phyloP scores from a whole-genome alignment of 2,888 invertebrate genomes.

The Aelia acuminata region DNA sequence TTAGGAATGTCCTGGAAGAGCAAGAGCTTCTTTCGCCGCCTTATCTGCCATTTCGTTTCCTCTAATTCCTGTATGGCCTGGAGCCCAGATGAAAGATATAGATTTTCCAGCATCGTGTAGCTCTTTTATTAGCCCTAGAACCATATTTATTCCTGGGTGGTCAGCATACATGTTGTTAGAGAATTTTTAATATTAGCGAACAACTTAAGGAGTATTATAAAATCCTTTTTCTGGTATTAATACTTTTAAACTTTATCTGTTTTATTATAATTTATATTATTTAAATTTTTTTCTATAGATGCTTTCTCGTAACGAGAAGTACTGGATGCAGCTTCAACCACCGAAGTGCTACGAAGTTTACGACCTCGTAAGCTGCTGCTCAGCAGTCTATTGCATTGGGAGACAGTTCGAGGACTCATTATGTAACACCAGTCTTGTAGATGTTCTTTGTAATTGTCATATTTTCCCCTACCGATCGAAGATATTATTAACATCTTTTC shows the following conservation, averaged over 20 bases:
- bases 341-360: slow-evolving; percentile 43
- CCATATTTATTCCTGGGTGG: too few relatives aligned
- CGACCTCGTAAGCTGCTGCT: slow-evolving; percentile 42
- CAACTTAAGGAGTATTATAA: too few relatives aligned
- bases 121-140: too few relatives aligned
- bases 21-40: too few relatives aligned
- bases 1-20: too few relatives aligned
- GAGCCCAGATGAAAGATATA: too few relatives aligned
- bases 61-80: too few relatives aligned
- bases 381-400: slow-evolving; percentile 53
- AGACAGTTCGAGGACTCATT: slow-evolving; percentile 40
- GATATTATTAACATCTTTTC: background rate
- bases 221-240: background rate
- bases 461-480: background rate
- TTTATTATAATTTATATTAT: background rate
- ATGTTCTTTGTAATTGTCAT: background rate
- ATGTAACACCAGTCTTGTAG: slow-evolving; percentile 35
- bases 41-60: too few relatives aligned
- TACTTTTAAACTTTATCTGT: background rate
- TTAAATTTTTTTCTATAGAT: slow-evolving; percentile 33
- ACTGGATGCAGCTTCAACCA: slow-evolving; percentile 30
- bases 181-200: too few relatives aligned
- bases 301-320: slow-evolving; percentile 50
- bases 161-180: too few relatives aligned
- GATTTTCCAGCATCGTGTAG: too few relatives aligned